Base-by-base conservation (phyloP, 2,888 invertebrate species). In the Cosmorhoe ocellata region DNA sequence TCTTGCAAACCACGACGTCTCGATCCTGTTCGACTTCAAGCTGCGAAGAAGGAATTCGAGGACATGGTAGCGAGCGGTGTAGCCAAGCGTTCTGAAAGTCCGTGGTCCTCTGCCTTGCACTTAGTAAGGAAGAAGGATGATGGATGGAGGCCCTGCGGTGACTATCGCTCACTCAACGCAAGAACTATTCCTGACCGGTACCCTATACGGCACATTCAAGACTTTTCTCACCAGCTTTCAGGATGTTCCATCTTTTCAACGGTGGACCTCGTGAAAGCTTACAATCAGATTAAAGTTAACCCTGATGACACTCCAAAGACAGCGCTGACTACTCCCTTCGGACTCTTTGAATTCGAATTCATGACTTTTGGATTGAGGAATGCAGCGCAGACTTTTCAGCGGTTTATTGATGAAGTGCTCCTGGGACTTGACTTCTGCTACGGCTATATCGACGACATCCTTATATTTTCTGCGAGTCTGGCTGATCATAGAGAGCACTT, bases 381-480 rank as follows among this genome's bases (percentile, higher is more conserved):
- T 6, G 41, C 41, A 1, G 41, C 10, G 0, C 41, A 41, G n/a
- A 42, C 26, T 1, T 38, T 26, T 4, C 38, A 38, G 5, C 12
- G 38, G 27, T 38, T 38, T 13, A 18, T 38, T 3, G 26, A 38
- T 24, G 38, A 38, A 10, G 27, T 38, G 1, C 14, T 18, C 13
- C 3, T 14, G 9, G 38, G 39, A 2, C 33, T 42, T 2, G 42
- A 42, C 1, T 42, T 42, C 27, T 42, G 42, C 22, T 42, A 42
- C 14, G 10, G 26, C 1, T 42, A 42, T 24, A 9, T 41, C 0
- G 41, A 41, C n/a, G 41, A 41, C 6, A 11, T 41, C n/a, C n/a
- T 41, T 8, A 14, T 41, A 0, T 41, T 32, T 10, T 32, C 31
- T 8, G 5, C 22, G 0, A 7, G 6, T 8, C 4, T 5, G 12